Conservation (phyloP, 2,888 invertebrate species). For the Folsomia manolachei region DNA sequence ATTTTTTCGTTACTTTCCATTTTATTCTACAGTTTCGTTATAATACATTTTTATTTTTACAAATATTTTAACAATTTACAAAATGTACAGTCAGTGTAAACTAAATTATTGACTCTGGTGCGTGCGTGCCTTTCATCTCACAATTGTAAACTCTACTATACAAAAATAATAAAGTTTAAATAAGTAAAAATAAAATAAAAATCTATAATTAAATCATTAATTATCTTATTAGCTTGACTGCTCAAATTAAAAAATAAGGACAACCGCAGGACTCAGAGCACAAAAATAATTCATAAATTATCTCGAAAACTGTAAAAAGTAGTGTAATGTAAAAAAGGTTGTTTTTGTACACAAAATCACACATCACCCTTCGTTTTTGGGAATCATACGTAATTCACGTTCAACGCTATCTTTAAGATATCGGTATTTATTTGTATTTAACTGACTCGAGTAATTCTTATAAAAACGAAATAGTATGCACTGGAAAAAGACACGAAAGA, state of each 20-base stretch:
- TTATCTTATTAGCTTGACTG: neutral
- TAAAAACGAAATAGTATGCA: no score
- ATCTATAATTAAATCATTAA: neutral
- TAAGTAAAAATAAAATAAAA: neutral
- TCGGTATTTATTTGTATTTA: no score
- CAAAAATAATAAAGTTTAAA: neutral
- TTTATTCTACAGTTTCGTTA: neutral
- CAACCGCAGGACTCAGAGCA: no score
- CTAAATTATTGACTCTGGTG: neutral
- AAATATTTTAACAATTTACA: neutral
- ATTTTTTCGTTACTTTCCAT: neutral
- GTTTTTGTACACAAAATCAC: constrained; percentile 14
- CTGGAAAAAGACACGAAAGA: no score
- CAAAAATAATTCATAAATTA: neutral
- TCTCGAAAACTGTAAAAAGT: neutral
- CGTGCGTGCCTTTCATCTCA: neutral
- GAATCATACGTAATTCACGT: neutral
- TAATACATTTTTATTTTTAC: neutral
- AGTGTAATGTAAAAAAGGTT: neutral
- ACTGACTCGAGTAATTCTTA: neutral
- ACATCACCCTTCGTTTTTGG: neutral
- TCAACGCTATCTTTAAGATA: neutral
- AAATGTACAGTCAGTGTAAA: neutral
- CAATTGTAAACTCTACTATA: no score
- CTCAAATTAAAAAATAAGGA: no score